Evolutionary conservation across 2,797 vertebrate genomes (phyloP).

Genomic region (Gambelia wislizenii): DNA sequence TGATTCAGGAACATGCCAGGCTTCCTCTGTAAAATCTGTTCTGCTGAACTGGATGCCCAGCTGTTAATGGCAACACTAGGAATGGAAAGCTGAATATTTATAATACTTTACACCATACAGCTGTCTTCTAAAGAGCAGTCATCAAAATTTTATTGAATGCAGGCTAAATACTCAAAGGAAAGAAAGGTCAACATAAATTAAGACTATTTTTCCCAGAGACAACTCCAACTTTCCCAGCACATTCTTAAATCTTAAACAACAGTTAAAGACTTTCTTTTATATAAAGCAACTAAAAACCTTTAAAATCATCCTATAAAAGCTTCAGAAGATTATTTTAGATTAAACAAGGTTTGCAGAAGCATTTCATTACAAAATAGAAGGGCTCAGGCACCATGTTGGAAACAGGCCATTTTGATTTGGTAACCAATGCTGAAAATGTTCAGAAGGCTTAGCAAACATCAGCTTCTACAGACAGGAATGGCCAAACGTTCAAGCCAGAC

Average conservation of each 20-base stretch:
- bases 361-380: conserved; percentile 47
- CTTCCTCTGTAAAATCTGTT: conserved; percentile 81
- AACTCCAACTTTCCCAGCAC: conserved; percentile 73
- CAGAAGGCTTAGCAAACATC: not conserved
- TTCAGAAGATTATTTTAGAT: conserved; percentile 37
- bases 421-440: conserved; percentile 22
- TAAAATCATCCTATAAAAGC: conserved; percentile 52
- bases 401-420: conserved; percentile 51
- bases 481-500: not conserved
- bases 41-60: conserved; percentile 83
- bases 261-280: conserved; percentile 45
- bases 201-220: conserved; percentile 78
- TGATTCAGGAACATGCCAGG: conserved; percentile 79
- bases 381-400: conserved; percentile 32
- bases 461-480: not conserved
- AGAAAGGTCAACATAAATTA: conserved; percentile 86
- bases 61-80: conserved; percentile 84
- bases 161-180: conserved; percentile 81
- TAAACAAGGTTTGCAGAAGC: conserved; percentile 56
- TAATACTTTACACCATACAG: conserved; percentile 85
- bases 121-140: conserved; percentile 86
- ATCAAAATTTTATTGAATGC: conserved; percentile 86
- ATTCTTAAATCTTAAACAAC: conserved; percentile 70
- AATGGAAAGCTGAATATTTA: conserved; percentile 85
- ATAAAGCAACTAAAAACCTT: conserved; percentile 21